phyloP scores from a whole-genome alignment of 2,888 invertebrate genomes.

The Brenthis daphne region DNA sequence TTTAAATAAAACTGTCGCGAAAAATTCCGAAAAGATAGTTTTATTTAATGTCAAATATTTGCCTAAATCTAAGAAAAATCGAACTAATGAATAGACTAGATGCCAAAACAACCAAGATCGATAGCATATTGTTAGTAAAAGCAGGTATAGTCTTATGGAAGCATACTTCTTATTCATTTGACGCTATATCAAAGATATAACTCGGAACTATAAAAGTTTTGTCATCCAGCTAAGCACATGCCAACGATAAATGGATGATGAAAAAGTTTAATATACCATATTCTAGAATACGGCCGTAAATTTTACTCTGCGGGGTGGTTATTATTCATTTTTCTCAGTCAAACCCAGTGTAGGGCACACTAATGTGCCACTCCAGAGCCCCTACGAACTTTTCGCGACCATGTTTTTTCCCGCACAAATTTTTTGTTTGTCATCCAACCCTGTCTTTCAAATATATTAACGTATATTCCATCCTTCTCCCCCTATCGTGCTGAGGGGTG shows the following conservation, averaged over 20 bases:
- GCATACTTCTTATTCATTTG: too few species aligned
- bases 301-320: constrained; percentile 55
- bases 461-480: constrained; percentile 50
- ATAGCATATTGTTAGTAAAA: too few species aligned
- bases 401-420: constrained; percentile 77
- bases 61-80: too few species aligned
- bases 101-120: too few species aligned
- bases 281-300: constrained; percentile 67
- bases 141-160: too few species aligned
- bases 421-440: constrained; percentile 66
- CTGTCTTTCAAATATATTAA: constrained; percentile 40
- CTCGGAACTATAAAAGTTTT: not conserved
- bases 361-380: constrained; percentile 78
- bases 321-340: constrained; percentile 78
- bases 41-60: too few species aligned
- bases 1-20: too few species aligned
- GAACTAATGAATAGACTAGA: too few species aligned
- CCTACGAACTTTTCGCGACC: constrained; percentile 75
- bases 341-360: constrained; percentile 67
- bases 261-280: constrained; percentile 53
- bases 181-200: not conserved
- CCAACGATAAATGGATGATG: constrained; percentile 22
- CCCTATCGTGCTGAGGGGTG: constrained; percentile 71
- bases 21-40: too few species aligned
- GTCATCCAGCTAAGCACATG: constrained; percentile 8